Base-by-base conservation (phyloP, 2,888 invertebrate species). In the Agrilus cyanescens region DNA sequence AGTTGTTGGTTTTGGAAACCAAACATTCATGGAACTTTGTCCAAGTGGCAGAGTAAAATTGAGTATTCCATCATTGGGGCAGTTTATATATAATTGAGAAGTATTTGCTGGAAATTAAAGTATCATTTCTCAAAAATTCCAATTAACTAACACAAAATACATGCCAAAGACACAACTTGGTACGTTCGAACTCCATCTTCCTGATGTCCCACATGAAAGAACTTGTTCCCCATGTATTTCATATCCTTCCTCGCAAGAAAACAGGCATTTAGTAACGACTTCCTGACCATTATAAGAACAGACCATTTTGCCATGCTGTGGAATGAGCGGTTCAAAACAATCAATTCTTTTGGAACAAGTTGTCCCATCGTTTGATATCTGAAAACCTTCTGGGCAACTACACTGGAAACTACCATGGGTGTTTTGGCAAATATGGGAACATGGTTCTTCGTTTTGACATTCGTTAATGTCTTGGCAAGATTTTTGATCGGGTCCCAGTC, bases 391-490 rank as follows among this genome's bases (percentile, higher is more conserved):
- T 0, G 68, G 69, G 46, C 74, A 75, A 4, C 59, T 57, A 48
- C 78, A 78, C 35, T 62, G 58, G 41, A 63, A 68, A 18, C 70
- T 62, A 1, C 74, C 75, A 12, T 68, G 67, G 3, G 65, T 61
- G 44, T 75, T 73, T 38, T 66, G 60, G 54, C 83, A 83, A 14
- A 69, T 67, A 44, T 81, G 80, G 4, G 74, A 72, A 57, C 82
- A 83, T 29, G 74, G 75, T 10, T 78, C 75, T 41, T 70, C 68
- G 1, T 60, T 52, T 7, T 61, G 59, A 50, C 82, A 83, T 41
- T 76, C 76, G 55, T 79, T 72, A 6, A 76, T 61, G 57, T 74
- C 72, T 25, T 57, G 60, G 47, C 71, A 72, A 31, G 72, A 71
- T 38, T 51, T 50, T 37, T 58, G 58, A 41, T 69, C 70, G 0